Evolutionary conservation across 1,140 invertebrate genomes (phyloP).

Genomic region (Antheraea pernyi): DNA sequence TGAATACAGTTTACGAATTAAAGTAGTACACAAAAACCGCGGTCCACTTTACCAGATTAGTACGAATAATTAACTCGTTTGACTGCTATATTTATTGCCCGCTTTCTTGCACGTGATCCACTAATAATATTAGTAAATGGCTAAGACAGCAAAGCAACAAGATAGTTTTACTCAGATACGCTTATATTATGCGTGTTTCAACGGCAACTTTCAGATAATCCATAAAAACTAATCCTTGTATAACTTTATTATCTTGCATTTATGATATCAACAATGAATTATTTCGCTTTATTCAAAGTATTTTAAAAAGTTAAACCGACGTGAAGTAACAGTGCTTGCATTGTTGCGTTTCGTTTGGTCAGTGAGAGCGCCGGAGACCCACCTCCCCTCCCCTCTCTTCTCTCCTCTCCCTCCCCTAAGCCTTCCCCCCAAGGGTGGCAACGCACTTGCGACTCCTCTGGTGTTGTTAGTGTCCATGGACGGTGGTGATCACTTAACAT

Average conservation of each 20-base stretch:
- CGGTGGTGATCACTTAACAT: no score
- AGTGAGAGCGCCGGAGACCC: no score
- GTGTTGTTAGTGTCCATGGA: no score
- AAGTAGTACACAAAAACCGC: neutral
- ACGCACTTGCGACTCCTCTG: no score
- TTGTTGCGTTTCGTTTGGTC: no score
- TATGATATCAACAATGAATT: neutral
- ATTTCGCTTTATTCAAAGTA: no score
- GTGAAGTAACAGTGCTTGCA: no score
- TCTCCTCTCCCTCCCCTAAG: no score
- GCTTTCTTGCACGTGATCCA: neutral
- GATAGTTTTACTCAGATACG: neutral
- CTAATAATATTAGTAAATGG: neutral
- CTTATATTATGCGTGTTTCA: neutral
- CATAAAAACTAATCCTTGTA: neutral
- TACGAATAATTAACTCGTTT: neutral
- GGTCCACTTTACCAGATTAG: neutral
- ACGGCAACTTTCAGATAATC: no score
- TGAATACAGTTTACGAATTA: neutral
- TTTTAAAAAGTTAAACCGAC: no score
- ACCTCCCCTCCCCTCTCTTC: no score
- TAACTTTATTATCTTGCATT: neutral
- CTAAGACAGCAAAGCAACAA: neutral
- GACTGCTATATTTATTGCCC: neutral
- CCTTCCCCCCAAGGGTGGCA: no score